Base-by-base conservation (phyloP, 2,888 invertebrate species). In the Epirrhoe alternata region DNA sequence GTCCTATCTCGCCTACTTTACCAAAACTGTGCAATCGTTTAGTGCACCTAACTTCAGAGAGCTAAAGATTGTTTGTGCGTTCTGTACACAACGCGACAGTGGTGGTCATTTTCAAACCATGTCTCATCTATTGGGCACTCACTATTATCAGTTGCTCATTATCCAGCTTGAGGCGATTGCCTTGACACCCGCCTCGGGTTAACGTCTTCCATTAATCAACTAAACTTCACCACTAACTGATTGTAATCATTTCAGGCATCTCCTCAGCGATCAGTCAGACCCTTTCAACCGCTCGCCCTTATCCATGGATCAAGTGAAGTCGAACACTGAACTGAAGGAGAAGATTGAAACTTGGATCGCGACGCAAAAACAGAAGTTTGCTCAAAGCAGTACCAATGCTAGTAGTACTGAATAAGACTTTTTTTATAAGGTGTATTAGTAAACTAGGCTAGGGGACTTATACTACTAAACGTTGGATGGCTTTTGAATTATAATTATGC, bases 211-310 rank as follows among this genome's bases (percentile, higher is more conserved):
- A 31, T 6, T 31, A 31, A 31, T 31, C 31, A 31, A 31, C 6
- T 31, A 31, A 3, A 31, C 31, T 6, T 31, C 31, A 31, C 31
- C 3, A 6, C 6, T 35, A 35, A 10, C 8, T 8, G 0, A 30
- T 4, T 51, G n/a, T 16, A 35, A 38, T 38, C 4, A 12, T 64
- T 68, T 8, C 87, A 96, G 97, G 74, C 98, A 98, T 88, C 93
- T 97, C 71, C 90, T 96, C 67, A 98, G 98, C 83, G 99, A 99
- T 88, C 99, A 99, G 86, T 96, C 97, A 0, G 99, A 99, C 90
- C 99, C 99, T 0, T 99, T 99, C 87, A 99, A 98, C 91, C 95
- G 99, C 45, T 96, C 97, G 8, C 97, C 98, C 0, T 94, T 99
- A 14, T 97, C 98, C 0, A 97, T 99, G 98, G 98, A 98, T 81